Evolutionary conservation across 1,140 invertebrate genomes (phyloP).

Genomic region (Aphelenchoides avenae): DNA sequence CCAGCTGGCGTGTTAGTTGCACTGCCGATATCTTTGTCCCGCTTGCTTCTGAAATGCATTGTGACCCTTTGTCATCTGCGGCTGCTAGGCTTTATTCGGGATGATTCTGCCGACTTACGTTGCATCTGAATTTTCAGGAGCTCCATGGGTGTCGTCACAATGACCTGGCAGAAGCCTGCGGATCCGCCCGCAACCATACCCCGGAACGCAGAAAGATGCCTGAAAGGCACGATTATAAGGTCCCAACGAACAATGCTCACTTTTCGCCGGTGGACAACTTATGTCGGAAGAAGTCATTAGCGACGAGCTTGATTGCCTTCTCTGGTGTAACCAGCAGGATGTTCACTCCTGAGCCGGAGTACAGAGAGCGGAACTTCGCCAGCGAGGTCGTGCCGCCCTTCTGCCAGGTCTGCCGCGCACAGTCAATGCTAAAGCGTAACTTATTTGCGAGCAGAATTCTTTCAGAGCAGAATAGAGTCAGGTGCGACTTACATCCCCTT

Average conservation of each 20-base stretch:
- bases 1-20: no score
- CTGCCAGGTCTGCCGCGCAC: slow-evolving; percentile 55
- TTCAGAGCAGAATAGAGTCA: no score
- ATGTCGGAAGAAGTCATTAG: slow-evolving; percentile 94
- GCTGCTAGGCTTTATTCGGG: no score
- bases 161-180: slow-evolving; percentile 93
- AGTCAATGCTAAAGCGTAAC: slow-evolving; percentile 53
- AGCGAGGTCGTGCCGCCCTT: slow-evolving; percentile 43
- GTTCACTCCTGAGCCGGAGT: slow-evolving; percentile 74
- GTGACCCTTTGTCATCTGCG: no score
- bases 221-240: slow-evolving; percentile 40
- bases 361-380: slow-evolving; percentile 46
- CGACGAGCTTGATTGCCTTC: slow-evolving; percentile 97
- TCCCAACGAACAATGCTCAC: slow-evolving; percentile 17
- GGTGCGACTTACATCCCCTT: slow-evolving; percentile 91
- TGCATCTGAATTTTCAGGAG: no score
- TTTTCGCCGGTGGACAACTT: slow-evolving; percentile 68
- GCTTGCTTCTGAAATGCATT: no score
- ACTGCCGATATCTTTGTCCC: no score
- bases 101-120: no score
- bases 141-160: slow-evolving; percentile 94
- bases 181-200: slow-evolving; percentile 88
- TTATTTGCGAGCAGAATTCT: no score
- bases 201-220: slow-evolving; percentile 68
- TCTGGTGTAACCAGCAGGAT: slow-evolving; percentile 96